Evolutionary conservation across 92 coral and sea anemone species (phyloP).

Genomic region (Desmophyllum pertusum): DNA sequence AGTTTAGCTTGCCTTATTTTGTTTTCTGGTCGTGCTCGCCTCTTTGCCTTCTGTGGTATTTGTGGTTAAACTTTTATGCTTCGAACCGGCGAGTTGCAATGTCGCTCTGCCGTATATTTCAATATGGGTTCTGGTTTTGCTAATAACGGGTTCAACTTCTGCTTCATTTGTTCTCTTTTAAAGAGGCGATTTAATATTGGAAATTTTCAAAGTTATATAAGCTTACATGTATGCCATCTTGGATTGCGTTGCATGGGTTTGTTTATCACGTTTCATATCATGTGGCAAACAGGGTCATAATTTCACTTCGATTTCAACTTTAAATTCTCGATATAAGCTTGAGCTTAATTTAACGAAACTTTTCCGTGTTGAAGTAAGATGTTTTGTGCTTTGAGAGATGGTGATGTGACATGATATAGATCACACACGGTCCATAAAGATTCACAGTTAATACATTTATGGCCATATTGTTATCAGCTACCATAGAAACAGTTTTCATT

Average conservation of each 20-base stretch:
- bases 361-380: not conserved
- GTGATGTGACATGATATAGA: conserved; percentile 3
- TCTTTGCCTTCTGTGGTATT: not conserved
- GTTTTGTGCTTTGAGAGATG: not conserved
- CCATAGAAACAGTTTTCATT: conserved; percentile 23
- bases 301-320: not conserved
- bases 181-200: not conserved
- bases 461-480: conserved; percentile 7
- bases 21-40: not conserved
- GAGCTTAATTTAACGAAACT: not conserved
- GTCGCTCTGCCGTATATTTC: not conserved
- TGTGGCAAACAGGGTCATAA: not conserved
- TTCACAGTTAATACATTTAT: not conserved
- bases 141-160: not conserved
- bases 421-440: not conserved
- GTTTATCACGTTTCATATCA: not conserved
- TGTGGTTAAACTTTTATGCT: conserved; percentile 2
- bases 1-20: not conserved
- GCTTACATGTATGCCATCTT: not conserved
- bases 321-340: not conserved
- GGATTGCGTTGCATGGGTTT: not conserved
- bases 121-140: not conserved
- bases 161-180: not conserved
- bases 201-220: not conserved
- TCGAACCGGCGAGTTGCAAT: not conserved